Evolutionary conservation across 1,140 invertebrate genomes (phyloP), one percentile per base, ranked within the genome.

Genomic region (Drosophila nigromelanica): DNA sequence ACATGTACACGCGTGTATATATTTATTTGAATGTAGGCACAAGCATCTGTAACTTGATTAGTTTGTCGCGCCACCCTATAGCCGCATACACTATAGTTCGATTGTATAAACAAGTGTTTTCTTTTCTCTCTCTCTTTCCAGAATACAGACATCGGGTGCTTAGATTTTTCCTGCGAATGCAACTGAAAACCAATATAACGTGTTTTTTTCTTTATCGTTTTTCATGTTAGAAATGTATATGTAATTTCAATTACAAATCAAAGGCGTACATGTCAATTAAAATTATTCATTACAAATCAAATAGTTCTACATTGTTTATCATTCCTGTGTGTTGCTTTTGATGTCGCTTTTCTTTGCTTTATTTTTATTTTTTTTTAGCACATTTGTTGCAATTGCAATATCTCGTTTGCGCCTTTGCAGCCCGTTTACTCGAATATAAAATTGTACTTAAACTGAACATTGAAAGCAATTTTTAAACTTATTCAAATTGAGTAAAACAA

Each of bases 231-330:
- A 73, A 73, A 73, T 73, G 63, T 73, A 70, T 80, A 86, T 86
- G 75, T 78, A 86, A 86, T 86, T 86, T 87, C 74, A 86, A 85
- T 83, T 83, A 83, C 73, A 85, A 87, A 87, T 78, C 76, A 89
- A 81, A 87, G 79, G 78, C 82, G 75, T 87, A 83, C 61, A 82
- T 78, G 60, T 60, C 78, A 76, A 76, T 79, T 87, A 78, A 86
- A 87, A 83, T 79, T 77, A 89, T 73, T 89, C 73, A 86, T 89
- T 87, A 89, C 63, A 87, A 87, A 87, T 87, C 82, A 89, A 89
- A 87, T 89, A 87, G 72, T 76, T 89, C 83, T 87, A 87, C 76
- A 79, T 50, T 80, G 76, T 66, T 72, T 68, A 55, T 73, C 73
- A 48, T 86, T 85, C 61, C 77, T 85, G 73, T 80, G 73, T 83